A percentile compares a stretch with the other conserved stretches of the same genome.
Conservation (phyloP, 2,888 invertebrate genomes). For the Dynastes tityus region DNA sequence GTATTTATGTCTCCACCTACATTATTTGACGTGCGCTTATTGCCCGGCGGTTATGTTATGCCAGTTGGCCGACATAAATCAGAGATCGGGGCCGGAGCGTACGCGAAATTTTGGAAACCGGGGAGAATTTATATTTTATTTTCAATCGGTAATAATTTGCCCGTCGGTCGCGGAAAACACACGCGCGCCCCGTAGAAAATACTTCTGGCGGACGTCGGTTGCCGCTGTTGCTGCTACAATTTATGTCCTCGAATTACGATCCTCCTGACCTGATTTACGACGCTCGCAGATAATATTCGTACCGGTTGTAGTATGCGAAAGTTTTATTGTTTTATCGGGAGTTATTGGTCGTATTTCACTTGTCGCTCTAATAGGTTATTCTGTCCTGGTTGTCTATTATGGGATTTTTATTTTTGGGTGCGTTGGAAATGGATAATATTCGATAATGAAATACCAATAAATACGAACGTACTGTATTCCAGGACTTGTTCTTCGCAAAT, state of each 20-base stretch:
- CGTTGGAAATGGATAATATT: too few species aligned
- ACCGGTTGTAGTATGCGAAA: slow-evolving; percentile 6
- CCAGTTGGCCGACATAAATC: background rate
- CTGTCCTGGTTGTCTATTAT: too few species aligned
- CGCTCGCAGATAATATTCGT: slow-evolving; percentile 2
- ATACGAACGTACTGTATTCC: too few species aligned
- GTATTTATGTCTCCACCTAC: background rate
- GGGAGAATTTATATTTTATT: slow-evolving; percentile 19
- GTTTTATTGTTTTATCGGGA: slow-evolving; percentile 8
- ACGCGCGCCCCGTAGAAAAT: background rate
- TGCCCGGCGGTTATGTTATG: slow-evolving; percentile 2
- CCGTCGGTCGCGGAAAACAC: slow-evolving; percentile 17
- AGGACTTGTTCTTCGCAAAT: too few species aligned
- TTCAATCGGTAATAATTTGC: slow-evolving; percentile 5
- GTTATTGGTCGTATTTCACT: slow-evolving; percentile 17
- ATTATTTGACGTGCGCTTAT: slow-evolving; percentile 16
- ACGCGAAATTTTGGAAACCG: slow-evolving; percentile 7
- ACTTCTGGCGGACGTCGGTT: slow-evolving; percentile 2
- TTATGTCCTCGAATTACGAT: slow-evolving; percentile 13
- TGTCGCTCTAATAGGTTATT: background rate
- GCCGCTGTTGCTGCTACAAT: slow-evolving; percentile 8
- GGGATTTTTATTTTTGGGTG: too few species aligned
- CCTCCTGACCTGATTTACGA: slow-evolving; percentile 9
- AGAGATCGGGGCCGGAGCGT: background rate
- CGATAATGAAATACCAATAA: too few species aligned